Evolutionary conservation across 1,140 invertebrate genomes (phyloP).

Genomic region (Rhyacophila brunnea): DNA sequence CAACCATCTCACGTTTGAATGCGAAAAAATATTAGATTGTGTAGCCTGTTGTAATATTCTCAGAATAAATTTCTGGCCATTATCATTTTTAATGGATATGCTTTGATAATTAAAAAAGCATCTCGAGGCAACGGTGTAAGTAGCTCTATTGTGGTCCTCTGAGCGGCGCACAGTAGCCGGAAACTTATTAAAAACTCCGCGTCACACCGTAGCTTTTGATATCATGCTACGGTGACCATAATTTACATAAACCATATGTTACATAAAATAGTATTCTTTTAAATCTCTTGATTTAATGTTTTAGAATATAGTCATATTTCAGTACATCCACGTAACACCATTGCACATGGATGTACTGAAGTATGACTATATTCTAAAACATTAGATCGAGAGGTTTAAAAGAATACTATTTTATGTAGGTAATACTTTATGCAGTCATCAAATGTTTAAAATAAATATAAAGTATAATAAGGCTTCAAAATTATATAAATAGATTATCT

Average conservation of each 20-base stretch:
- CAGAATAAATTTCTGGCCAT: not conserved
- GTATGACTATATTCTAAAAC: no score
- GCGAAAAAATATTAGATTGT: no score
- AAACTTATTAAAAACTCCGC: constrained; percentile 24
- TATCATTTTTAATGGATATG: not conserved
- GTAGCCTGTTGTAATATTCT: not conserved
- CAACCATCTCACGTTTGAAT: no score
- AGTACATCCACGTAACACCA: no score
- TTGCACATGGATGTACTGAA: no score
- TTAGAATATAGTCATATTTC: not conserved
- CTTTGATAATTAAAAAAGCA: constrained; percentile 13
- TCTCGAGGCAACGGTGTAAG: constrained; percentile 1
- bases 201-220: constrained; percentile 18
- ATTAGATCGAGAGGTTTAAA: no score
- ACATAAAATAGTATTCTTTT: not conserved
- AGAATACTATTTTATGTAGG: no score
- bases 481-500: no score
- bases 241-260: not conserved
- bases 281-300: not conserved
- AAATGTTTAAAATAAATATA: no score
- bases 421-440: no score
- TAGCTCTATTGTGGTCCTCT: not conserved
- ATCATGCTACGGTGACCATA: constrained; percentile 6
- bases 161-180: constrained; percentile 15
- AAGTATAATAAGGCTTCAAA: no score